These are phyloP conservation scores for Hemicordylus capensis DNA, from an alignment of 2,113 vertebrate genomes.

Conservation along the genomic window DNA sequence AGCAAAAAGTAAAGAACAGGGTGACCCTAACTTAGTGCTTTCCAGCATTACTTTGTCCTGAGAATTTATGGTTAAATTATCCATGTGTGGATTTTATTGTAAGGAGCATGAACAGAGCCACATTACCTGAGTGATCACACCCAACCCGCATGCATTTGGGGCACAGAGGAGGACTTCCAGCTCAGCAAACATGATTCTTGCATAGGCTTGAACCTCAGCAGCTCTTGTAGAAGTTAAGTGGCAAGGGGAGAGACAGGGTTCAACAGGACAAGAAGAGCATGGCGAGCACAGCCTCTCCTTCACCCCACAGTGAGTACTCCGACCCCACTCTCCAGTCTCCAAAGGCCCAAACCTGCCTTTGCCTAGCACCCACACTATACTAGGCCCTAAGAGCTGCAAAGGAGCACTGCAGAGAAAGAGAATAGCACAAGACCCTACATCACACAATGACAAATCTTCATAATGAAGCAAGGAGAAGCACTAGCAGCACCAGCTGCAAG, in stretches of 20 bases:
- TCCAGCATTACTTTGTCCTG: neutral
- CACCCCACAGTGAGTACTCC: neutral
- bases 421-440: too few species aligned
- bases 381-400: neutral
- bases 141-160: neutral
- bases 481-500: neutral
- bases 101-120: neutral
- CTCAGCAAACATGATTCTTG: neutral
- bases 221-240: neutral
- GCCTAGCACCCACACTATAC: neutral
- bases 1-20: neutral
- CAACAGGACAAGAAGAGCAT: neutral
- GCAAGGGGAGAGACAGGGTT: neutral
- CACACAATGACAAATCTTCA: neutral
- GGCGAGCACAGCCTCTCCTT: neutral
- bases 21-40: neutral
- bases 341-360: too few species aligned
- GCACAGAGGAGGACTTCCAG: neutral
- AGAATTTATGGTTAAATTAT: neutral
- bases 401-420: neutral
- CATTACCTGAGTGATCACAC: neutral
- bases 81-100: neutral
- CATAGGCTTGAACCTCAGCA: neutral
- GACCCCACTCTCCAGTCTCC: neutral
- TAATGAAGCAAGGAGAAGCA: neutral